Percentiles rank a stretch among this genome's conserved stretches.
phyloP scores from a whole-genome alignment of 2,888 invertebrate species.

The Hypena proboscidalis region DNA sequence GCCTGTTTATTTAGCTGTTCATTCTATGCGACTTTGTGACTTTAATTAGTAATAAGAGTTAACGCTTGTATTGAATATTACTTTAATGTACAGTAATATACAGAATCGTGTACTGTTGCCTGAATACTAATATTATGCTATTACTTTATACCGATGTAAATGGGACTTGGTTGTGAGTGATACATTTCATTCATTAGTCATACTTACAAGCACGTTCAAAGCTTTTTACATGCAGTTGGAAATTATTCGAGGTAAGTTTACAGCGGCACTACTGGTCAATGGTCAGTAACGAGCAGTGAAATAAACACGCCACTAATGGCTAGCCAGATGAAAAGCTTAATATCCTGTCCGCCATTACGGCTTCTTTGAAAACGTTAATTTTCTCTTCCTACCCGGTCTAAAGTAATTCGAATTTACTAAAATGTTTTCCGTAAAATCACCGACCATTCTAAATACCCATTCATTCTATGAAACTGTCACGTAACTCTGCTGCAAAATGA shows the following conservation, averaged over 20 bases:
- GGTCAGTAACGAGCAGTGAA: conserved; percentile 34
- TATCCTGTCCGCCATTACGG: conserved; percentile 59
- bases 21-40: conserved; percentile 24
- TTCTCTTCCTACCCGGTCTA: conserved; percentile 62
- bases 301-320: conserved; percentile 54
- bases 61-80: conserved; percentile 41
- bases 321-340: conserved; percentile 69
- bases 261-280: conserved; percentile 38
- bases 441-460: conserved; percentile 20
- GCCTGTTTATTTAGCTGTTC: conserved; percentile 20
- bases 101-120: conserved; percentile 22
- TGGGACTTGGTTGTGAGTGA: conserved; percentile 13
- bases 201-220: conserved; percentile 31
- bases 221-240: conserved; percentile 44
- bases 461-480: conserved; percentile 10
- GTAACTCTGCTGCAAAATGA: conserved; percentile 6
- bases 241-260: conserved; percentile 43
- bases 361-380: conserved; percentile 71
- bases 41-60: conserved; percentile 35
- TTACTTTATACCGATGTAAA: conserved; percentile 20
- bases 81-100: conserved; percentile 24
- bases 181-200: conserved; percentile 24
- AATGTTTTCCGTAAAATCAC: conserved; percentile 38
- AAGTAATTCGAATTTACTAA: conserved; percentile 54
- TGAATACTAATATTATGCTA: conserved; percentile 19